Conservation (phyloP, 2,888 invertebrate genomes). For the Hyppa rectilinea region DNA sequence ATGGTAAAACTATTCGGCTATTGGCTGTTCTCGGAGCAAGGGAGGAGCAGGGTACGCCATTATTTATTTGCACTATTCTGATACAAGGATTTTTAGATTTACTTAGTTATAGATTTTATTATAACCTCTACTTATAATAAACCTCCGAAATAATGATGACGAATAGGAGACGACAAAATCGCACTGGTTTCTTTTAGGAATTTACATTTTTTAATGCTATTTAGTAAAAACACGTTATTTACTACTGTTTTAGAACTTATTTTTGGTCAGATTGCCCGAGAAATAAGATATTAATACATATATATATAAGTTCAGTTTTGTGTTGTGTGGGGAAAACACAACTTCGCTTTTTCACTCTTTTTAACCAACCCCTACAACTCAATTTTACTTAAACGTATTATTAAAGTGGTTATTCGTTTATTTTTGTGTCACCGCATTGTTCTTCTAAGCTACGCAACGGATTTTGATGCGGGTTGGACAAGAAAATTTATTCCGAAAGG, state of each 20-base stretch:
- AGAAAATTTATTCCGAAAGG: too few species aligned
- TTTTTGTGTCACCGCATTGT: too few species aligned
- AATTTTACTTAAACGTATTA: too few species aligned
- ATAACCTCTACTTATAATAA: background rate
- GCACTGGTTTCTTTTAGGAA: background rate
- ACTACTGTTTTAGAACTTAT: too few species aligned
- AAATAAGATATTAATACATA: too few species aligned
- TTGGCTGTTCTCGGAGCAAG: conserved; percentile 15
- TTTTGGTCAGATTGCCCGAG: too few species aligned
- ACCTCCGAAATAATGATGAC: background rate
- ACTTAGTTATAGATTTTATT: background rate
- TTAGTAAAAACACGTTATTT: too few species aligned
- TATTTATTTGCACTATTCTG: background rate
- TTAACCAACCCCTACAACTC: background rate
- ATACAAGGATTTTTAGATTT: background rate
- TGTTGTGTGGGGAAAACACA: background rate
- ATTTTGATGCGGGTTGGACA: too few species aligned
- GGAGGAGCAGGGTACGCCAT: background rate
- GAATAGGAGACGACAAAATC: background rate
- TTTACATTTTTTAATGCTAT: background rate
- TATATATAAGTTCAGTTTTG: background rate
- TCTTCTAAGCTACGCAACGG: too few species aligned
- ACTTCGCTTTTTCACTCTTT: background rate
- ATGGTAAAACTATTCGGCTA: conserved; percentile 55
- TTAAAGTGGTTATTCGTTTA: too few species aligned